A percentile compares a stretch with the other conserved stretches of the same genome.
These are phyloP conservation scores for Lymantria dispar DNA, from an alignment of 2,888 invertebrate species.

Conservation along the genomic window DNA sequence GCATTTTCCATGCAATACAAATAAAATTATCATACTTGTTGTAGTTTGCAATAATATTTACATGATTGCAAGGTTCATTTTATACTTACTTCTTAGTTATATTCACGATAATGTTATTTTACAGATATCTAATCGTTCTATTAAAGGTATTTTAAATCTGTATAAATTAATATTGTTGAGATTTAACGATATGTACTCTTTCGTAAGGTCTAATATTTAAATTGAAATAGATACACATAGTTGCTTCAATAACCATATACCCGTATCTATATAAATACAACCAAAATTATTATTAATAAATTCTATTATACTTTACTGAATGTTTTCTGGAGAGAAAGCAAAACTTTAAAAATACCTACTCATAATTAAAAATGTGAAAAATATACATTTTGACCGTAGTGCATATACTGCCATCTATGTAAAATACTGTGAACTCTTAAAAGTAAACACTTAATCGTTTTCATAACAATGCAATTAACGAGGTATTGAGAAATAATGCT, in stretches of 20 bases:
- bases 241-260: background rate
- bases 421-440: no score
- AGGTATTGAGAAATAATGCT: no score
- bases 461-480: no score
- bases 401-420: no score
- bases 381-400: no score
- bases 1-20: constrained; percentile 42
- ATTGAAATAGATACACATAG: background rate
- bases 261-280: background rate
- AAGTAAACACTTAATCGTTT: no score
- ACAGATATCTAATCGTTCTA: constrained; percentile 9
- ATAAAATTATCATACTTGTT: constrained; percentile 49
- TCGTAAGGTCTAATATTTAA: background rate
- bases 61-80: constrained; percentile 32
- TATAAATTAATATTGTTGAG: constrained; percentile 3
- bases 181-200: background rate
- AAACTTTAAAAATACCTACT: no score
- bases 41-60: constrained; percentile 36
- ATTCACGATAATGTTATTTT: constrained; percentile 26
- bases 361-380: no score
- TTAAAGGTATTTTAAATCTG: constrained; percentile 11
- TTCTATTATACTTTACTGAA: no score
- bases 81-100: constrained; percentile 19
- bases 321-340: no score
- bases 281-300: no score